These are phyloP conservation scores for Tetramorium parvispinum DNA, from an alignment of 1,140 invertebrate species.

Conservation along the genomic window DNA sequence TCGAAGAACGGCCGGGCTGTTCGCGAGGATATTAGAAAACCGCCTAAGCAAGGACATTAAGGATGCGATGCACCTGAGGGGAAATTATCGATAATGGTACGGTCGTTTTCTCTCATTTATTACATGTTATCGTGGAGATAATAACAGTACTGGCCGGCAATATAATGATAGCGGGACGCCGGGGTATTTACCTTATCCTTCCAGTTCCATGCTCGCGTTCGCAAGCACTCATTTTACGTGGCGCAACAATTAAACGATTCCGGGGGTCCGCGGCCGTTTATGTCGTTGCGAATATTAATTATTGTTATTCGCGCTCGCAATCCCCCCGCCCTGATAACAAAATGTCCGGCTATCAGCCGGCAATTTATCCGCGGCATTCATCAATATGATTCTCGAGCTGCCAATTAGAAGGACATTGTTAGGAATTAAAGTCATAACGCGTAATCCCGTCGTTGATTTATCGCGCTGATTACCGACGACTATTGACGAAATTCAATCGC, in stretches of 20 bases:
- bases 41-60: conserved; percentile 72
- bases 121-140: conserved; percentile 73
- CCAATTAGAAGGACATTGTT: conserved; percentile 61
- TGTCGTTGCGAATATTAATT: conserved; percentile 66
- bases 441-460: conserved; percentile 13
- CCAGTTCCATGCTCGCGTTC: conserved; percentile 28
- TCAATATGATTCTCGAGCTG: conserved; percentile 36
- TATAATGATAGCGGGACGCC: conserved; percentile 65
- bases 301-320: conserved; percentile 63
- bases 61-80: conserved; percentile 71
- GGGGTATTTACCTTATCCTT: conserved; percentile 70
- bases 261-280: conserved; percentile 1
- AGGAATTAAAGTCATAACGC: conserved; percentile 24
- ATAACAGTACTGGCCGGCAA: conserved; percentile 69
- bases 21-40: conserved; percentile 69
- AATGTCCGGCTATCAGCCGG: conserved; percentile 45
- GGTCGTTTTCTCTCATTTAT: conserved; percentile 76
- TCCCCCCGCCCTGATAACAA: conserved; percentile 30
- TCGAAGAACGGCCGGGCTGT: not conserved
- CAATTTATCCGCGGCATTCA: conserved; percentile 38
- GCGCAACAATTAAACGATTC: conserved; percentile 66
- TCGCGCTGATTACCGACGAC: conserved; percentile 29
- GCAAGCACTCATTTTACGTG: conserved; percentile 53
- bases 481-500: conserved; percentile 28
- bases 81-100: conserved; percentile 76